Conservation (phyloP, 2,113 vertebrate species). For the Cairina moschata region DNA sequence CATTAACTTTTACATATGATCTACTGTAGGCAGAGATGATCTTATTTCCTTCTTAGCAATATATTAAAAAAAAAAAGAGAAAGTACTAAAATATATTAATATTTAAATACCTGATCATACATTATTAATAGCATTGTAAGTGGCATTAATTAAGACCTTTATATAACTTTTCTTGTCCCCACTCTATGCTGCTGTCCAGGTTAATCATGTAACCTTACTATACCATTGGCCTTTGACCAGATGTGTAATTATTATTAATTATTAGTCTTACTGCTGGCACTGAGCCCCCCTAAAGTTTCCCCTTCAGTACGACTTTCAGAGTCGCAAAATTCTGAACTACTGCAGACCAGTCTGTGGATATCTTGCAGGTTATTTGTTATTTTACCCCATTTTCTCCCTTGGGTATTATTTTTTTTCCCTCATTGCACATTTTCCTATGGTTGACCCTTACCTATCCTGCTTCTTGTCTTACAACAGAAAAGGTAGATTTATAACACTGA, state of each 20-base stretch:
- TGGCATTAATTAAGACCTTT: slow-evolving; percentile 39
- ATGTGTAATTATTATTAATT: slow-evolving; percentile 17
- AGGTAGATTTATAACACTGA: not conserved
- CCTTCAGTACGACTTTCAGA: not conserved
- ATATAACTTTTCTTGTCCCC: not conserved
- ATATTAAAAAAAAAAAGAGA: not conserved
- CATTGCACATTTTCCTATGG: not conserved
- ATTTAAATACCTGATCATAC: slow-evolving; percentile 46
- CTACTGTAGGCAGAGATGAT: not conserved
- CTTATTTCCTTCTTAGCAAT: not conserved
- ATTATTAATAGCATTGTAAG: slow-evolving; percentile 51
- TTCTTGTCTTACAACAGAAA: not conserved
- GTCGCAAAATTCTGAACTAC: not conserved
- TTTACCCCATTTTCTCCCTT: not conserved
- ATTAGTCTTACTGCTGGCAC: not conserved
- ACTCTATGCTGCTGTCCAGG: slow-evolving; percentile 21
- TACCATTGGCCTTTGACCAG: slow-evolving; percentile 14
- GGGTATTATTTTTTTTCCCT: not conserved
- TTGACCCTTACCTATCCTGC: not conserved
- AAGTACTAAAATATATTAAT: slow-evolving; percentile 44
- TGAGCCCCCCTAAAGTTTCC: not conserved
- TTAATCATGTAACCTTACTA: slow-evolving; percentile 38
- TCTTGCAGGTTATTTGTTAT: not conserved
- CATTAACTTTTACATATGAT: not conserved
- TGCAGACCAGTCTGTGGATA: not conserved